phyloP scores from a whole-genome alignment of 2,888 invertebrate genomes.

The Diloba caeruleocephala region DNA sequence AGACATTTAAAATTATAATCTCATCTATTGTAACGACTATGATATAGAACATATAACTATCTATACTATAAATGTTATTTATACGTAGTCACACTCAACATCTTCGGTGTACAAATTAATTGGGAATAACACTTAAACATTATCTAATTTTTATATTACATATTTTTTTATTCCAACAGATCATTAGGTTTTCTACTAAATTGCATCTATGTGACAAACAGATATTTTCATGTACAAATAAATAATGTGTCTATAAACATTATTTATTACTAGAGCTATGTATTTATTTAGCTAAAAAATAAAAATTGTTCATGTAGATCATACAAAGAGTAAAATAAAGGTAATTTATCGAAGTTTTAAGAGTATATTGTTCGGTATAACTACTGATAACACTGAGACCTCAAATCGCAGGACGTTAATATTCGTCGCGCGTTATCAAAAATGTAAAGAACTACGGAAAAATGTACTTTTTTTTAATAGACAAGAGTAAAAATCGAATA shows the following conservation, averaged over 20 bases:
- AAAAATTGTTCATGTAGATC: slow-evolving; percentile 42
- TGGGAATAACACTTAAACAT: slow-evolving; percentile 79
- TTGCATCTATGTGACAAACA: slow-evolving; percentile 67
- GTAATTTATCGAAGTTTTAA: slow-evolving; percentile 23
- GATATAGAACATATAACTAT: slow-evolving; percentile 53
- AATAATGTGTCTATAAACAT: slow-evolving; percentile 77
- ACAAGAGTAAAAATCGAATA: slow-evolving; percentile 79
- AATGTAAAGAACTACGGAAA: slow-evolving; percentile 51
- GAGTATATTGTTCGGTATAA: slow-evolving; percentile 42
- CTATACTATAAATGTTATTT: slow-evolving; percentile 50
- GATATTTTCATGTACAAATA: slow-evolving; percentile 73
- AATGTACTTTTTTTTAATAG: slow-evolving; percentile 44
- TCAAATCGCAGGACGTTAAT: slow-evolving; percentile 19
- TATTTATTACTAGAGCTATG: slow-evolving; percentile 62
- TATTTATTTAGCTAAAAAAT: slow-evolving; percentile 56
- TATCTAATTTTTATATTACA: slow-evolving; percentile 68
- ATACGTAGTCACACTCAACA: slow-evolving; percentile 66
- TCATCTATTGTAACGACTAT: slow-evolving; percentile 55
- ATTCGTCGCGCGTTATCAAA: slow-evolving; percentile 25
- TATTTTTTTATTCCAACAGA: slow-evolving; percentile 69
- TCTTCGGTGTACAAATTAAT: slow-evolving; percentile 61
- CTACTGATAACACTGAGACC: slow-evolving; percentile 40
- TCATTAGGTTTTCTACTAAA: slow-evolving; percentile 70
- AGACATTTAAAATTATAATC: slow-evolving; percentile 51
- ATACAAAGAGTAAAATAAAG: slow-evolving; percentile 25